Evolutionary conservation across 64 coral and sea anemone genomes (phyloP).

Genomic region (Dendronephthya gigantea): DNA sequence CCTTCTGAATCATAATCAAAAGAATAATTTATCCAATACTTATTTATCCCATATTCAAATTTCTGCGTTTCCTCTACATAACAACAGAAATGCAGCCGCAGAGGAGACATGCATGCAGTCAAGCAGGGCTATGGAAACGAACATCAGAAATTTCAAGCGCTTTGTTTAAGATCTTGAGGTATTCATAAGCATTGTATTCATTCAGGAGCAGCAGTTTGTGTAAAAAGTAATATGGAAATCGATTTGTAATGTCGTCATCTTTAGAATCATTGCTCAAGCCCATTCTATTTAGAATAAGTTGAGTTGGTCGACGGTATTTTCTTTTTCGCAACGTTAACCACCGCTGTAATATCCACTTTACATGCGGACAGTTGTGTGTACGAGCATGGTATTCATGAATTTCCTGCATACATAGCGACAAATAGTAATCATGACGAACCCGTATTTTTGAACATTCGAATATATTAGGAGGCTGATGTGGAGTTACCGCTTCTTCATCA

Average conservation of each 20-base stretch:
- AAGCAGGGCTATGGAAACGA: not conserved
- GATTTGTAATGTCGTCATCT: not conserved
- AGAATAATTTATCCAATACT: no score
- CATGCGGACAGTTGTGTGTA: not conserved
- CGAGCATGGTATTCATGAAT: not conserved
- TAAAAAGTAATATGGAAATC: not conserved
- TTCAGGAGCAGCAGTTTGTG: not conserved
- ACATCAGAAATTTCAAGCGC: not conserved
- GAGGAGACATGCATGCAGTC: no score
- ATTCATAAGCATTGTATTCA: not conserved
- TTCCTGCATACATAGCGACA: not conserved
- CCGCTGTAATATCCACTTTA: not conserved
- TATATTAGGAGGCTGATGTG: not conserved
- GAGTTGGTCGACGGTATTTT: not conserved
- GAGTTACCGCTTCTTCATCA: not conserved
- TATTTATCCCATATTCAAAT: no score
- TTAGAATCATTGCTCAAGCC: not conserved
- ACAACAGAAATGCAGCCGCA: no score
- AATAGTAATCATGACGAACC: not conserved
- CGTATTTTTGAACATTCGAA: not conserved
- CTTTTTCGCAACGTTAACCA: not conserved
- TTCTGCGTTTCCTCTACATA: no score
- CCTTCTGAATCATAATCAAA: no score
- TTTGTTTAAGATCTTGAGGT: not conserved
- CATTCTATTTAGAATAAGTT: not conserved